Base-by-base conservation (phyloP, 2,797 vertebrate genomes). In the Orestias chungarensis region DNA sequence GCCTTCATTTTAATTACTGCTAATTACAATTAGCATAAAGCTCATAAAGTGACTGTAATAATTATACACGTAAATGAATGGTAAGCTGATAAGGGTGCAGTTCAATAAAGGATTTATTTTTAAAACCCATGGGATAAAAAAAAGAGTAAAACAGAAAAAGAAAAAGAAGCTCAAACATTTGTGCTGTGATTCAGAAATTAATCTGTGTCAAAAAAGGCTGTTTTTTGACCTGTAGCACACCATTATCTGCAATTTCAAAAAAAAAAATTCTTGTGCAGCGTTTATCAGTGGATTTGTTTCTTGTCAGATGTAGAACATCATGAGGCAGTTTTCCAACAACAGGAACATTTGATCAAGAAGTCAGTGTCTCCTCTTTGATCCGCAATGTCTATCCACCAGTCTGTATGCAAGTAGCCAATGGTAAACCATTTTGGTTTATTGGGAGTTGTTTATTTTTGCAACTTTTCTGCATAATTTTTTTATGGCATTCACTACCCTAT, bases 21-120 rank as follows among this genome's bases (percentile, higher is more conserved):
- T 96, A 95, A 96, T 96, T 95, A 92, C 87, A 93, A 95, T 96
- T 96, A 95, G 94, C 93, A 95, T 91, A 92, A 91, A 93, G 93
- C 93, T 94, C 92, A 92, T 93, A 87, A 93, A 93, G 91, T 89
- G 91, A 84, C 88, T 85, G 89, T 90, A 87, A 95, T 94, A 94
- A 95, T 96, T 95, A 95, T 86, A 92, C 81, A 95, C 95, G 94
- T 92, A 96, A 96, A 96, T 96, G 88, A 94, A 90, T 91, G 91
- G 82, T 89, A 92, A 89, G 87, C 88, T 87, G 89, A 91, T 89
- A 88, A 90, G 89, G 78, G 78, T 43, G 62, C 66, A 43, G 69
- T 70, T 82, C 46, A 38, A 46, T 55, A 68, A 67, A 73, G 68
- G 66, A 70, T 72, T 69, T 76, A 73, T 66, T 82, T 88, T 85